Evolutionary conservation across 2,797 vertebrate species (phyloP), one percentile per base, ranked within the genome.

Genomic region (Podargus strigoides): DNA sequence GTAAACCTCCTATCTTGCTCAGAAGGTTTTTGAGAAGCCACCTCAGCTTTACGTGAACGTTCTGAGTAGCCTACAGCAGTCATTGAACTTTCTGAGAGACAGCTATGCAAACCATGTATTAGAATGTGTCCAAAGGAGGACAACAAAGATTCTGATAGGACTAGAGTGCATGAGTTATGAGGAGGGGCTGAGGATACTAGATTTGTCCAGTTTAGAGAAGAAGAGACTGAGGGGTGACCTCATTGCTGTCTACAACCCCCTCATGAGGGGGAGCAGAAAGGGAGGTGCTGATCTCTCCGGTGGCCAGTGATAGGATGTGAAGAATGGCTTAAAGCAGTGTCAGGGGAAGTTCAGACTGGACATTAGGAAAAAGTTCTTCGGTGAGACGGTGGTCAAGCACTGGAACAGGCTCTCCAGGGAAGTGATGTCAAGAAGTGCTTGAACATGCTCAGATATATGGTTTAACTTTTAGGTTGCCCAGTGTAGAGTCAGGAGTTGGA

Each of bases 71-170:
- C 4, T 7, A 49, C 24, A 42, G 14, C 16, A 59, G 34, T 20
- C 36, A 27, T 30, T 34, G 30, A 59, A 41, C 19, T 49, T 44
- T 67, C 32, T n/a, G 6, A 26, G 26, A 58, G 27, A 30, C 23
- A 4, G 4, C 10, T 60, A 27, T 66, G n/a, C 23, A 59, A 85
- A n/a, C 5, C 28, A 0, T 6, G 1, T 13, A 0, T 15, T n/a
- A 5, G 2, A 20, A 4, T 37, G 8, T 32, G 56, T 17, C 62
- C 12, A 30, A 0, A 68, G 18, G 12, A 76, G 14, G 27, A 11
- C 26, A 49, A 37, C 27, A 47, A 47, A 39, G 9, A 20, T 21
- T 24, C 5, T 34, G 30, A 64, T 73, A 30, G 30, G 53, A 34
- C 30, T 23, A 39, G 36, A 49, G 30, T 23, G 28, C 24, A 18